Percentiles rank a stretch among this genome's conserved stretches.
Conservation (phyloP, 1,140 invertebrate genomes). For the Formica exsecta region DNA sequence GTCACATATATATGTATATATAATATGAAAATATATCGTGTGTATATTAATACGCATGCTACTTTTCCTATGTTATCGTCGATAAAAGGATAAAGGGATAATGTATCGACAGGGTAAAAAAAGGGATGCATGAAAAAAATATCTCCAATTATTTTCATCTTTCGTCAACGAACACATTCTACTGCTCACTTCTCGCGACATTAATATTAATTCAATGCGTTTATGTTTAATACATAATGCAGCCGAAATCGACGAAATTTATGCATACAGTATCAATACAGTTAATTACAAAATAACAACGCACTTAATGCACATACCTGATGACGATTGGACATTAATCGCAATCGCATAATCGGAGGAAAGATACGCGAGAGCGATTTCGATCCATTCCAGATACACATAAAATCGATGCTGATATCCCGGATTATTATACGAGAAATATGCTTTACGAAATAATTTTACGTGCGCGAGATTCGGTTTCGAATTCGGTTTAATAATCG, state of each 20-base stretch:
- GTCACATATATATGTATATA: neutral
- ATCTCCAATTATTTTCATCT: neutral
- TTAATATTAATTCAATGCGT: neutral
- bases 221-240: neutral
- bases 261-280: too few relatives aligned
- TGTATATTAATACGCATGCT: too few relatives aligned
- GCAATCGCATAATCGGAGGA: neutral
- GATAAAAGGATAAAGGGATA: neutral
- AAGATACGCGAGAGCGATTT: neutral
- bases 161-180: neutral
- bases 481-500: neutral
- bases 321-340: too few relatives aligned
- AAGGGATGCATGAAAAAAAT: neutral
- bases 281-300: too few relatives aligned
- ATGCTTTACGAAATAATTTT: neutral
- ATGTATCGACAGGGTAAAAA: conserved; percentile 3
- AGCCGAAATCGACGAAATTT: neutral
- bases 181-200: neutral
- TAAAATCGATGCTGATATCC: neutral
- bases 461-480: neutral
- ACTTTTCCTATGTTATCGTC: conserved; percentile 8
- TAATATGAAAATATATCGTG: too few relatives aligned
- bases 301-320: too few relatives aligned
- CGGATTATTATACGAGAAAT: too few relatives aligned
- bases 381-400: neutral